A percentile compares a stretch with the other conserved stretches of the same genome.
Evolutionary conservation across 92 coral and sea anemone species (phyloP).

Genomic region (Palythoa grandis): DNA sequence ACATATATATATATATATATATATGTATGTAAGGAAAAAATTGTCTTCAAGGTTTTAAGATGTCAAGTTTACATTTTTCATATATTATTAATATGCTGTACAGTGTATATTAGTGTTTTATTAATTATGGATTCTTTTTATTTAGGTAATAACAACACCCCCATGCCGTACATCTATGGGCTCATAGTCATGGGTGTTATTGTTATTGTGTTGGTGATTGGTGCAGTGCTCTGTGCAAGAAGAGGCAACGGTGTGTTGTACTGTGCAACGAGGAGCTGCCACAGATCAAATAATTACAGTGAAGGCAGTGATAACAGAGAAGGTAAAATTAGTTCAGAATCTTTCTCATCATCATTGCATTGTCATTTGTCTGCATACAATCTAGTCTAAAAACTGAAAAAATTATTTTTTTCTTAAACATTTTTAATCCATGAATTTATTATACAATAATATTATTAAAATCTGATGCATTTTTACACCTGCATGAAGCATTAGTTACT

Average conservation of each 20-base stretch:
- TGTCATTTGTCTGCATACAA: neutral
- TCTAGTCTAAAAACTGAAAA: too few relatives aligned
- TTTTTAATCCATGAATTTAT: too few relatives aligned
- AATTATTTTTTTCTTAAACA: too few relatives aligned
- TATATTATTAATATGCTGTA: too few relatives aligned
- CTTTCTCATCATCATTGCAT: neutral
- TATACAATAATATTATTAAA: too few relatives aligned
- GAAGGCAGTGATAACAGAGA: conserved; percentile 2
- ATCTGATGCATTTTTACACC: too few relatives aligned
- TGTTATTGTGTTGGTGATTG: conserved; percentile 28
- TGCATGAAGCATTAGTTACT: too few relatives aligned
- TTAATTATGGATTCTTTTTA: neutral
- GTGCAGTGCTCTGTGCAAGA: conserved; percentile 35
- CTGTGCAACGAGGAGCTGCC: conserved; percentile 39
- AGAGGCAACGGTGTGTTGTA: neutral
- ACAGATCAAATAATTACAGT: neutral
- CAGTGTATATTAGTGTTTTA: too few relatives aligned
- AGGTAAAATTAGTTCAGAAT: neutral
- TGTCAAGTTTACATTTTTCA: too few relatives aligned
- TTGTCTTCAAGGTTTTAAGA: too few relatives aligned
- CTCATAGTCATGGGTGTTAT: conserved; percentile 23
- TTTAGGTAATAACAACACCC: neutral
- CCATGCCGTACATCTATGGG: conserved; percentile 4
- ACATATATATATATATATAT: too few relatives aligned
- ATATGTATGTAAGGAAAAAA: too few relatives aligned